Conservation (phyloP, 2,113 vertebrate genomes). For the Pyxicephalus adspersus region DNA sequence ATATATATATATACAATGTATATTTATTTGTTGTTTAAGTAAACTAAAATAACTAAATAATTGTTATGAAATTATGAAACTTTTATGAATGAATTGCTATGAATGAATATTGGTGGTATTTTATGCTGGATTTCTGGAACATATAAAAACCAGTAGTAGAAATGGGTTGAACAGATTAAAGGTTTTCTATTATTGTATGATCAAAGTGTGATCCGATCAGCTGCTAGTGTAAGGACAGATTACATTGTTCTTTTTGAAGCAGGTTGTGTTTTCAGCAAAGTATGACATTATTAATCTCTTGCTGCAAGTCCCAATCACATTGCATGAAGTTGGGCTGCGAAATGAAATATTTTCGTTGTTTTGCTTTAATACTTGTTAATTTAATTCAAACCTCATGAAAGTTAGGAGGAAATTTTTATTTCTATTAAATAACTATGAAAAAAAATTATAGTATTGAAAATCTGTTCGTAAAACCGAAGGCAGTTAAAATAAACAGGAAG, state of each 20-base stretch:
- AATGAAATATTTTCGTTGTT: constrained; percentile 5
- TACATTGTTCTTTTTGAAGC: no score
- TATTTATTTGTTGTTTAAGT: no score
- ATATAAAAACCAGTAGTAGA: no score
- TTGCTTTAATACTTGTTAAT: constrained; percentile 1
- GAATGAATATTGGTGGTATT: no score
- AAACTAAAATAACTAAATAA: no score
- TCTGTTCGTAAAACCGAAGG: constrained; percentile 35
- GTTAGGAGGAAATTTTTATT: constrained; percentile 46
- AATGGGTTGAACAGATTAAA: no score
- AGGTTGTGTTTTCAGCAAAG: background rate
- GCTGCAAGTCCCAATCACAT: background rate
- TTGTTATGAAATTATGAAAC: no score
- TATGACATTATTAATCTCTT: background rate
- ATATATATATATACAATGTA: background rate
- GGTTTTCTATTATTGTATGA: no score
- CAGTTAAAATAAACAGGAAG: constrained; percentile 32
- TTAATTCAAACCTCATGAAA: constrained; percentile 36
- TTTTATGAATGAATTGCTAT: no score
- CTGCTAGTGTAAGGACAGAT: background rate
- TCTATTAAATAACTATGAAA: constrained; percentile 17
- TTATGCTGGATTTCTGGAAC: no score
- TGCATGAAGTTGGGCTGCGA: background rate
- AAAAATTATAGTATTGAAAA: constrained; percentile 19
- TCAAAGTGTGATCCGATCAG: no score